Evolutionary conservation across 2,888 invertebrate genomes (phyloP).

Genomic region (Anoncus sp.): DNA sequence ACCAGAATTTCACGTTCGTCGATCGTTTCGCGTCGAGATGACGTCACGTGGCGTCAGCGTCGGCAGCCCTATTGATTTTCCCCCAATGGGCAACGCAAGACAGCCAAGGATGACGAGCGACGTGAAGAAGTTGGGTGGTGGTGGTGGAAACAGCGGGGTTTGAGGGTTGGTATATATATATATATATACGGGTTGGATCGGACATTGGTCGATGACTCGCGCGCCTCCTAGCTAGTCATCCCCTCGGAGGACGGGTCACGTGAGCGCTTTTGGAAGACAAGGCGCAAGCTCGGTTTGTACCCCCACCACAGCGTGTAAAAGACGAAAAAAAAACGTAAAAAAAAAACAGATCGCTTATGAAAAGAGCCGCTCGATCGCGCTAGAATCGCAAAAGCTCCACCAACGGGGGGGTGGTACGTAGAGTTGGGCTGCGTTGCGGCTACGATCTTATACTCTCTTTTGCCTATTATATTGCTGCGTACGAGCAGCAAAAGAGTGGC

Average conservation of each 20-base stretch:
- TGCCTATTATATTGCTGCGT: constrained; percentile 2
- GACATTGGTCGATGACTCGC: constrained; percentile 63
- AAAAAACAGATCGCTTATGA: constrained; percentile 24
- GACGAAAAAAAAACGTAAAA: not conserved
- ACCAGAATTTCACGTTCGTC: constrained; percentile 25
- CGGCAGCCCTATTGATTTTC: constrained; percentile 77
- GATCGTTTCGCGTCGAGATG: constrained; percentile 66
- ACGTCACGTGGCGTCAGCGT: constrained; percentile 76
- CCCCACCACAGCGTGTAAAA: not conserved
- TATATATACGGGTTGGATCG: constrained; percentile 60
- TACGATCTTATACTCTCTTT: constrained; percentile 34
- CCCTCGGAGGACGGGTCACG: constrained; percentile 45
- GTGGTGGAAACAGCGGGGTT: constrained; percentile 44
- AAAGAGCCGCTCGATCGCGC: constrained; percentile 53
- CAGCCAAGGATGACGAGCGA: constrained; percentile 10
- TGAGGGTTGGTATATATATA: constrained; percentile 50
- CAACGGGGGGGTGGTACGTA: constrained; percentile 24
- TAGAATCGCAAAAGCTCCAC: constrained; percentile 45
- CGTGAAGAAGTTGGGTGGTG: constrained; percentile 4
- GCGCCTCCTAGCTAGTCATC: constrained; percentile 36
- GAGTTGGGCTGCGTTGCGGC: constrained; percentile 26
- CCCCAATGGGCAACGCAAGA: constrained; percentile 58
- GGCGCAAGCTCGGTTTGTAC: constrained; percentile 42
- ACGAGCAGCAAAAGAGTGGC: not conserved
- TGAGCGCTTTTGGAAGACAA: constrained; percentile 14